A percentile compares a stretch with the other conserved stretches of the same genome.
Conservation (phyloP, 2,888 invertebrate species). For the Zelleria hepariella region DNA sequence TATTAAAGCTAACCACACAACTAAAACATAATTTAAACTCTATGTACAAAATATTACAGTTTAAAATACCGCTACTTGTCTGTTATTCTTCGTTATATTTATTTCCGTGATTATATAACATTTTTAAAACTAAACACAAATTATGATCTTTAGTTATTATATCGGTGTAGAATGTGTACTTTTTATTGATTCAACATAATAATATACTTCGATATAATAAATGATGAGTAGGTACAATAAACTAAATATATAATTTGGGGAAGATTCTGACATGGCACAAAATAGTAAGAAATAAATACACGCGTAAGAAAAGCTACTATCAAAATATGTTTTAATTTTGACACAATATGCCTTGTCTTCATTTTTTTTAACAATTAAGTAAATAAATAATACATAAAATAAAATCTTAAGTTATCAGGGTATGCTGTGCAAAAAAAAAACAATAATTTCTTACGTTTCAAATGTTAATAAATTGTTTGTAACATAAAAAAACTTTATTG, state of each 20-base stretch:
- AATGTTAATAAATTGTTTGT: neutral
- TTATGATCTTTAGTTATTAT: conserved; percentile 9
- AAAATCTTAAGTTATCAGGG: neutral
- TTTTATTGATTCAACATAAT: conserved; percentile 1
- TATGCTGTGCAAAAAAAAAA: neutral
- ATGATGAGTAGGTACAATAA: no score
- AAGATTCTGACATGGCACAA: conserved; percentile 43
- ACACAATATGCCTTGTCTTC: neutral
- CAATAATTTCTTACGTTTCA: neutral
- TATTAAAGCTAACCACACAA: conserved; percentile 66
- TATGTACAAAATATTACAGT: conserved; percentile 69
- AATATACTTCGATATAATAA: no score
- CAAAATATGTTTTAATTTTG: neutral
- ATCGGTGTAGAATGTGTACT: conserved; percentile 9
- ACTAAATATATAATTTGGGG: neutral
- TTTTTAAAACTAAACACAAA: conserved; percentile 7
- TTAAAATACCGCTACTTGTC: conserved; percentile 17
- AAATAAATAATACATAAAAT: neutral
- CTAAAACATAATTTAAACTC: conserved; percentile 57
- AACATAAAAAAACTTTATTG: neutral
- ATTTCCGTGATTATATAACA: conserved; percentile 7
- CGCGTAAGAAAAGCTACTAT: neutral
- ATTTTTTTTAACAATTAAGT: neutral
- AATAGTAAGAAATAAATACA: conserved; percentile 22
- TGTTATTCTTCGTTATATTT: conserved; percentile 10